phyloP scores from a whole-genome alignment of 2,113 vertebrate genomes.

The Pogona vitticeps region DNA sequence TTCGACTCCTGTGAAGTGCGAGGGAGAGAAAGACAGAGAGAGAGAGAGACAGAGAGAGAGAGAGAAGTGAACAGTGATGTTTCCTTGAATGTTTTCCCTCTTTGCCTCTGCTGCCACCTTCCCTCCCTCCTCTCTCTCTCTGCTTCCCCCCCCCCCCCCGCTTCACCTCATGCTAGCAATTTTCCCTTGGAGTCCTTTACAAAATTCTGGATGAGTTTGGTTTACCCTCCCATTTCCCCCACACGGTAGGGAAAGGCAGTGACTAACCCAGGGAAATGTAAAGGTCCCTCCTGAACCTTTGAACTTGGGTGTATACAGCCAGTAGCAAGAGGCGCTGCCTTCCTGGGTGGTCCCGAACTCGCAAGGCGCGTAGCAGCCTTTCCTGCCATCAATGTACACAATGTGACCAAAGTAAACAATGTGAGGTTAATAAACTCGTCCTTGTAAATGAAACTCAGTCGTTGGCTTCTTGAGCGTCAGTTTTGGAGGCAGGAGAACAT shows the following conservation, averaged over 20 bases:
- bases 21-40: constrained; percentile 60
- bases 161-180: constrained; percentile 23
- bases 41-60: not conserved
- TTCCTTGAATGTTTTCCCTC: constrained; percentile 55
- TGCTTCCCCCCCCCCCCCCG: constrained; percentile 28
- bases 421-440: constrained; percentile 68
- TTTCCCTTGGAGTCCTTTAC: constrained; percentile 32
- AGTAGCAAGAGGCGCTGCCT: constrained; percentile 40
- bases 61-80: constrained; percentile 43
- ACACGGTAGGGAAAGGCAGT: constrained; percentile 38
- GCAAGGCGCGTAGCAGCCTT: constrained; percentile 6
- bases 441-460: constrained; percentile 58
- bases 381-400: constrained; percentile 71
- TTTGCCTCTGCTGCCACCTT: constrained; percentile 61
- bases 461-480: no score
- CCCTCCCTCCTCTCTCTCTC: constrained; percentile 55
- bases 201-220: constrained; percentile 1
- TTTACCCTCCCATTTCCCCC: not conserved
- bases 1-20: constrained; percentile 60
- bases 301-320: constrained; percentile 55
- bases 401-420: constrained; percentile 74
- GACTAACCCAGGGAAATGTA: constrained; percentile 47
- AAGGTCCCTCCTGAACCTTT: constrained; percentile 60
- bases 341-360: constrained; percentile 82
- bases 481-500: fast-evolving